Base-by-base conservation (phyloP, 2,113 vertebrate species). In the Polypterus bichir region DNA sequence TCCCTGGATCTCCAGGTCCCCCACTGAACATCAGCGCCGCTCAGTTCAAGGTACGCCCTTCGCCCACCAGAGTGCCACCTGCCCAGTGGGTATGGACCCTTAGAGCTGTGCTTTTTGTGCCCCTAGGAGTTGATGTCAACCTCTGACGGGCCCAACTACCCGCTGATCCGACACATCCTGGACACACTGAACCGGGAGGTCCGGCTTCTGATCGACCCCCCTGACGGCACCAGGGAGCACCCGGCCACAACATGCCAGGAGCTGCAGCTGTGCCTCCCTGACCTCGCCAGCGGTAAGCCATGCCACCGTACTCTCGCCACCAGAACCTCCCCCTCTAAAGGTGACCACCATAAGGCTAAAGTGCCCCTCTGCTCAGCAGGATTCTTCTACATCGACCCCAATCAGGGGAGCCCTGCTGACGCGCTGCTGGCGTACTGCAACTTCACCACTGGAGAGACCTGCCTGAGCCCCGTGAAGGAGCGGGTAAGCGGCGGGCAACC, bases 331-430 rank as follows among this genome's bases (percentile, higher is more conserved):
- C 44, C 51, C 52, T 57, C 48, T 9, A 49, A 7, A 11, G 4
- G 27, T 27, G 27, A 27, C 27, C 27, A 27, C 27, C 27, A 27
- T 27, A 27, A 27, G 27, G 27, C 27, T 27, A 27, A 27, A 27
- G 27, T 27, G 27, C 27, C 27, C 27, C 46, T 53, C 71, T 54
- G 71, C 54, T 66, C 67, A 62, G 3, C 72, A 94, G 92, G 92
- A 46, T 83, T 86, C 64, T 95, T 91, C 73, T 92, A 93, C 78
- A 89, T 94, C 2, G 92, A 95, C 70, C 92, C 92, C 59, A 95
- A 95, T 76, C 92, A 92, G 70, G 92, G 92, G 68, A 92, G 91
- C 62, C 66, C 86, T 0, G 73, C 59, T 8, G 92, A 94, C 0
- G 81, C 90, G 0, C 73, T 95, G 65, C 65, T 87, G 69, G 91